Base-by-base conservation (phyloP, 2,113 vertebrate species). In the Larimichthys crocea region DNA sequence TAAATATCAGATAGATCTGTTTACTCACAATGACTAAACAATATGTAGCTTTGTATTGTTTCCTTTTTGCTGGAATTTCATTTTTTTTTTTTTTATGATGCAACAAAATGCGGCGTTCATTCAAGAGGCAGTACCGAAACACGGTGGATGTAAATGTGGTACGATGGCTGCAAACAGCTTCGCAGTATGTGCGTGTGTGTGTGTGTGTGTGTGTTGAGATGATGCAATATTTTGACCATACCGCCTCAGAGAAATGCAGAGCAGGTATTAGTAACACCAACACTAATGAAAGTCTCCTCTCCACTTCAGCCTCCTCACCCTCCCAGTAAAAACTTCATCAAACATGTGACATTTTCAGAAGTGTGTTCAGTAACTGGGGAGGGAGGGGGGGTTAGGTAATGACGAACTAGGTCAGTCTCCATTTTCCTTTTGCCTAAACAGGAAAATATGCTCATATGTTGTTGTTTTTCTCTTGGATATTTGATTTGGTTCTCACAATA, bases 241-340 rank as follows among this genome's bases (percentile, higher is more conserved):
- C 20, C 29, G 42, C 74, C 16, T 75, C 71, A 49, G 69, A 79
- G 68, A 88, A 86, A 91, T 82, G 74, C 68, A 82, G 62, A 90
- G 57, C 66, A 87, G 74, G 79, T 76, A 80, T 85, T 87, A 80
- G 31, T 56, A 74, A 76, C 72, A 65, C 19, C 46, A 11, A 7
- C 15, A 19, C 66, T 89, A 87, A 87, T 91, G 73, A 88, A 44
- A 46, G 71, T 76, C 53, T 26, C 59, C 22, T 53, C 40, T 63
- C 77, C 26, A 65, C 35, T 61, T 79, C 11, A 26, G 44, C 46
- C 72, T 52, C 19, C 14, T 65, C 48, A 19, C 19, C 56, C 24
- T 49, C 4, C 35, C 57, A 26, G 62, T 40, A 60, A 68, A 87
- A 82, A 74, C 46, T 61, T 69, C 50, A 72, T 85, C 68, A 75